A percentile compares a stretch with the other conserved stretches of the same genome.
Evolutionary conservation across 1,140 invertebrate species (phyloP).

Genomic region (Phenacoccus solenopsis): DNA sequence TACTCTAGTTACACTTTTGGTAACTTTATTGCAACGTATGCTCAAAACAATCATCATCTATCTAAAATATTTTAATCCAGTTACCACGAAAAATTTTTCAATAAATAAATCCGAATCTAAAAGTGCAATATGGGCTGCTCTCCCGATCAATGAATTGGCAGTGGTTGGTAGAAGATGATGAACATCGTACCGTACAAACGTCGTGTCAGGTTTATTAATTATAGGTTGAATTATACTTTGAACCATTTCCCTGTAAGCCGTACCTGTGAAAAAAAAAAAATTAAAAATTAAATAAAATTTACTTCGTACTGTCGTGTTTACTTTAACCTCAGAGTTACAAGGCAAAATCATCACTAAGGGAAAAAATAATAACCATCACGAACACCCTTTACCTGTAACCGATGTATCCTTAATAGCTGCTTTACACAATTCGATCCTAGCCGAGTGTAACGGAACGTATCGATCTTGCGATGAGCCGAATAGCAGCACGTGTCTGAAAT

Average conservation of each 20-base stretch:
- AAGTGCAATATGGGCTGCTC: constrained; percentile 92
- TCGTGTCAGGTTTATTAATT: constrained; percentile 58
- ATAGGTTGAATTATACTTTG: constrained; percentile 85
- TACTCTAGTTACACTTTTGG: too few species aligned
- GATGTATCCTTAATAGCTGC: constrained; percentile 78
- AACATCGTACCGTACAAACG: constrained; percentile 82
- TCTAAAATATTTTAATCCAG: constrained; percentile 89
- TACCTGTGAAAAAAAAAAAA: too few species aligned
- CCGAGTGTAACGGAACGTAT: constrained; percentile 89
- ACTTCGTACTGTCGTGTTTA: too few species aligned
- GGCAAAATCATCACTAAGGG: too few species aligned
- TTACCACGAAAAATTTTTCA: constrained; percentile 89
- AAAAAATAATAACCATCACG: background rate
- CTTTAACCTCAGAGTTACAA: too few species aligned
- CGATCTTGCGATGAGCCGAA: constrained; percentile 89
- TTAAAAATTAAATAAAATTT: too few species aligned
- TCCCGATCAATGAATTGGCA: constrained; percentile 83
- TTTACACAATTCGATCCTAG: constrained; percentile 84
- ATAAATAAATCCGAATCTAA: constrained; percentile 95
- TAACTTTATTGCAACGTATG: too few species aligned
- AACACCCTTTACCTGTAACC: constrained; percentile 47
- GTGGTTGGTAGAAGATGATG: constrained; percentile 87
- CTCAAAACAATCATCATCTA: too few species aligned
- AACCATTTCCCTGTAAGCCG: constrained; percentile 77
- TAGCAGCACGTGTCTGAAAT: constrained; percentile 81